Conservation (phyloP, 2,888 invertebrate species). For the Meliscaeva auricollis region DNA sequence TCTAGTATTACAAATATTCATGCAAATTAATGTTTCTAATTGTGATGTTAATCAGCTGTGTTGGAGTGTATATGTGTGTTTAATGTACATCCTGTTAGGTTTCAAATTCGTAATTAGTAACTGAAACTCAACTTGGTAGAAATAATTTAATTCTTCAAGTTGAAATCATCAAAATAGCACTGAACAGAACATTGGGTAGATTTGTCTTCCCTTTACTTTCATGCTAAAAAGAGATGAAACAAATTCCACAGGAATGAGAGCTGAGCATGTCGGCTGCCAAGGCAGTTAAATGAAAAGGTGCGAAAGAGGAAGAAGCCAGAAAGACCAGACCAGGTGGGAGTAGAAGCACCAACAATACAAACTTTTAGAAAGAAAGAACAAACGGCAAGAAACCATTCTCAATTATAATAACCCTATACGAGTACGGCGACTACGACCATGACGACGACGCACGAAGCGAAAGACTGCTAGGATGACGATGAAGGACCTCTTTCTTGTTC, state of each 20-base stretch:
- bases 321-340: not conserved
- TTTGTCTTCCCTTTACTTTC: not conserved
- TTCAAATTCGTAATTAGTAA: slow-evolving; percentile 69
- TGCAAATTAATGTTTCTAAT: too few relatives aligned
- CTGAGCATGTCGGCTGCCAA: slow-evolving; percentile 21
- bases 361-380: not conserved
- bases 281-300: slow-evolving; percentile 50
- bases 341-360: not conserved
- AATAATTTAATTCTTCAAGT: slow-evolving; percentile 73
- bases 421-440: not conserved
- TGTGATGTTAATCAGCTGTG: not conserved
- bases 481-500: slow-evolving; percentile 33
- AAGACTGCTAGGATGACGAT: not conserved
- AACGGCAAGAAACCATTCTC: slow-evolving; percentile 2
- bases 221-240: not conserved
- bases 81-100: slow-evolving; percentile 38
- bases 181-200: slow-evolving; percentile 45
- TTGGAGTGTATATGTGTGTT: slow-evolving; percentile 5
- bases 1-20: too few relatives aligned
- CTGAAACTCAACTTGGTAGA: slow-evolving; percentile 67
- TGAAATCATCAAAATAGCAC: slow-evolving; percentile 71
- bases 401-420: not conserved
- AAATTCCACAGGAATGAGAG: not conserved
- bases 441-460: not conserved
- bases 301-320: slow-evolving; percentile 44